Percentiles rank a stretch among this genome's conserved stretches.
Conservation (phyloP, 2,113 vertebrate genomes). For the Equus przewalskii region DNA sequence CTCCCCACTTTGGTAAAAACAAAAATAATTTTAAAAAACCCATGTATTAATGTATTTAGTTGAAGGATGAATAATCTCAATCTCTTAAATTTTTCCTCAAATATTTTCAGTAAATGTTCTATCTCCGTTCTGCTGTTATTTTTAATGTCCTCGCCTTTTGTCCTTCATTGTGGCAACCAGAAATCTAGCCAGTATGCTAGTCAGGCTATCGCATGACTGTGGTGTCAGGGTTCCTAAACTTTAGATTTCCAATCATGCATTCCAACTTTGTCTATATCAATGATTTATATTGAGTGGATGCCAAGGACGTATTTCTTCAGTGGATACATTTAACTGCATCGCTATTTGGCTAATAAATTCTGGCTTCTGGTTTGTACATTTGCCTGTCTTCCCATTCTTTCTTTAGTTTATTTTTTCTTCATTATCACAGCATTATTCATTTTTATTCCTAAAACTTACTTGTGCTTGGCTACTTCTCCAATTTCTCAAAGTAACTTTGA, state of each 20-base stretch:
- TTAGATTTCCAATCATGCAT: background rate
- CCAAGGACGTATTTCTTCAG: background rate
- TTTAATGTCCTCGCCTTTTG: background rate
- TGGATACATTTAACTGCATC: background rate
- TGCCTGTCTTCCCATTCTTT: background rate
- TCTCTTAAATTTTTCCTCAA: background rate
- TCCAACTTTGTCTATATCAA: background rate
- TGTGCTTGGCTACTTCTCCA: background rate
- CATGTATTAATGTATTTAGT: background rate
- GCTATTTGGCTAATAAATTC: background rate
- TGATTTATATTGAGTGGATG: background rate
- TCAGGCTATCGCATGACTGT: background rate
- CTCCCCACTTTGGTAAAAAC: background rate
- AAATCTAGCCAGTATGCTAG: background rate
- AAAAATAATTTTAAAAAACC: background rate
- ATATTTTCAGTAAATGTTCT: background rate
- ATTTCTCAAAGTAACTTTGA: conserved; percentile 3
- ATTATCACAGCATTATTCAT: background rate
- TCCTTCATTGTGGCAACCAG: background rate
- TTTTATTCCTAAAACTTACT: background rate
- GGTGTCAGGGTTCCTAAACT: background rate
- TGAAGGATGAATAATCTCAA: background rate
- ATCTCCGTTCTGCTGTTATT: background rate
- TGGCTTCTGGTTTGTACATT: background rate
- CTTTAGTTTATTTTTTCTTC: background rate